Evolutionary conservation across 2,797 vertebrate species (phyloP).

Genomic region (Clarias fuscus): DNA sequence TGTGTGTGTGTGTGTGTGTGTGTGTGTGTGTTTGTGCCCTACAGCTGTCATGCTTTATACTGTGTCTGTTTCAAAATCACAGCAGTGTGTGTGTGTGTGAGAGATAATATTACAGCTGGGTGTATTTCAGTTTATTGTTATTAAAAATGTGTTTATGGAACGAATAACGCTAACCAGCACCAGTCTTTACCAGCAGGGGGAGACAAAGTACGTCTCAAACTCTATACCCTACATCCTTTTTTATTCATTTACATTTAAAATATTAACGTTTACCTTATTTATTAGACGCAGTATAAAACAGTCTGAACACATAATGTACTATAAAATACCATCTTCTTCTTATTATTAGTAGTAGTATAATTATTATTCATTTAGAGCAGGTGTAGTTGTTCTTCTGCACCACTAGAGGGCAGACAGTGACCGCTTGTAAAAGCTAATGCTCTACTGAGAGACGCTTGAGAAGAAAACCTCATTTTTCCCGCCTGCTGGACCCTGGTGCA

Average conservation of each 20-base stretch:
- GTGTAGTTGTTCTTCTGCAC: not conserved
- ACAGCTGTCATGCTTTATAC: slow-evolving; percentile 6
- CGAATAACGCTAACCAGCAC: not conserved
- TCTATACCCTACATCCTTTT: not conserved
- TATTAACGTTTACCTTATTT: not conserved
- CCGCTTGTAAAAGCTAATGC: too few species aligned
- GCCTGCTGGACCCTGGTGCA: not conserved
- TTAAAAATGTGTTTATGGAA: not conserved
- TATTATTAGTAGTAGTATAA: not conserved
- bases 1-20: not conserved
- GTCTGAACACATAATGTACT: not conserved
- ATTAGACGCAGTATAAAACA: not conserved
- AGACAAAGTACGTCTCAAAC: not conserved
- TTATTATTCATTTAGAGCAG: not conserved
- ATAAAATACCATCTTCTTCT: not conserved
- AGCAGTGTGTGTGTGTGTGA: not conserved
- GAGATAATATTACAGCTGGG: not conserved
- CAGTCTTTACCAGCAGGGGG: slow-evolving; percentile 22
- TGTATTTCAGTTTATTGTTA: slow-evolving; percentile 1
- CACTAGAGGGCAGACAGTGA: slow-evolving; percentile 2
- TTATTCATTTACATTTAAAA: not conserved
- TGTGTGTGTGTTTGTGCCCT: too few species aligned
- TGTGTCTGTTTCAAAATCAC: not conserved
- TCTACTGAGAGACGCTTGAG: not conserved
- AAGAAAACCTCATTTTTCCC: not conserved